These are phyloP conservation scores for Hyperopisus bebe DNA, from an alignment of 2,113 vertebrate species.

Conservation along the genomic window DNA sequence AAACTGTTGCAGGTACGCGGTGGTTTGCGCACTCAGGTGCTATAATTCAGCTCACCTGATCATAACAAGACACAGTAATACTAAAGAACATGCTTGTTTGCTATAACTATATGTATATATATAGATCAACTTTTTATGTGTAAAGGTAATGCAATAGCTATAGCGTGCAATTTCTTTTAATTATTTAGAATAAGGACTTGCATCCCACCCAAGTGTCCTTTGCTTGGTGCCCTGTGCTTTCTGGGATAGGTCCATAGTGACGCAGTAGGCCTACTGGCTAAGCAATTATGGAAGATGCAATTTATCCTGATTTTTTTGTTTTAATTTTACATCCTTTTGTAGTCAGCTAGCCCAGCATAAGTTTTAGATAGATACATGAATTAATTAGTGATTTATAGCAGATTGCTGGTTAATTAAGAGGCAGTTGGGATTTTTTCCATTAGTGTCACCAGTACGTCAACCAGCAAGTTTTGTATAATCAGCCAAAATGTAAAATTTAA, in stretches of 20 bases:
- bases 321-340: background rate
- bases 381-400: background rate
- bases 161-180: background rate
- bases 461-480: background rate
- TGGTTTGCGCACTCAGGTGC: background rate
- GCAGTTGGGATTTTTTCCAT: background rate
- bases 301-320: background rate
- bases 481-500: background rate
- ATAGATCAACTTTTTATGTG: background rate
- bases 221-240: background rate
- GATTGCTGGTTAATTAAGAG: background rate
- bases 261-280: background rate
- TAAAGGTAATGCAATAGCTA: background rate
- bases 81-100: background rate
- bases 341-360: background rate
- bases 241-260: background rate
- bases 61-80: background rate
- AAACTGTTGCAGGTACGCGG: background rate
- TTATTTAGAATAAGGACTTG: background rate
- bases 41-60: background rate
- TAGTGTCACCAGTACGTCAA: background rate
- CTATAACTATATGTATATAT: background rate
- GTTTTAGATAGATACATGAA: background rate
- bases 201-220: background rate
- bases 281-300: background rate